Percentiles rank a stretch among this genome's conserved stretches.
phyloP scores from a whole-genome alignment of 2,888 invertebrate genomes.

The Agelastica alni region DNA sequence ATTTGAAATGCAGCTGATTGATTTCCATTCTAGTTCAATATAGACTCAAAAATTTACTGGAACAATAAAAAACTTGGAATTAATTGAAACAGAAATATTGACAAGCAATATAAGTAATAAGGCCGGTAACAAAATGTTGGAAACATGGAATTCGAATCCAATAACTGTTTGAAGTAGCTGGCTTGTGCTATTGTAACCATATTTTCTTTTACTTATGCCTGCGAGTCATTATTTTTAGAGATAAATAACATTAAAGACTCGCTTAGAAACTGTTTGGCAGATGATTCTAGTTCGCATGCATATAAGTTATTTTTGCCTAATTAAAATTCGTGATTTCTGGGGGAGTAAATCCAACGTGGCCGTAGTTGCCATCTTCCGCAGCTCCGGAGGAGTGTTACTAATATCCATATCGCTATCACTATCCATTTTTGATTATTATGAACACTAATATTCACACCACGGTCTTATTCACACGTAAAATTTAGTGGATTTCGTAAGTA shows the following conservation, averaged over 20 bases:
- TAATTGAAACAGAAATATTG: slow-evolving; percentile 32
- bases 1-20: background rate
- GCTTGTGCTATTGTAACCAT: slow-evolving; percentile 23
- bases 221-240: slow-evolving; percentile 31
- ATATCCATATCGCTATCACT: no score
- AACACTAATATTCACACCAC: no score
- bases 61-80: slow-evolving; percentile 32
- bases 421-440: no score
- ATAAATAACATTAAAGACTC: slow-evolving; percentile 35
- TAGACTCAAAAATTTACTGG: slow-evolving; percentile 37
- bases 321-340: no score
- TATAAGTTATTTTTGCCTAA: no score
- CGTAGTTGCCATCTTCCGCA: no score
- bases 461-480: no score
- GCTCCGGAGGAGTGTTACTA: no score
- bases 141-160: slow-evolving; percentile 32
- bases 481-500: no score
- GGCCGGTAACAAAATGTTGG: slow-evolving; percentile 28
- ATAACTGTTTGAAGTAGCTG: slow-evolving; percentile 27
- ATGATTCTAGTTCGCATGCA: slow-evolving; percentile 37
- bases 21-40: slow-evolving; percentile 34
- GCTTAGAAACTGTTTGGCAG: slow-evolving; percentile 33
- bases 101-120: slow-evolving; percentile 28
- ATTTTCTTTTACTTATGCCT: slow-evolving; percentile 34
- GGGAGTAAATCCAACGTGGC: no score